Evolutionary conservation across 2,797 vertebrate species (phyloP).

Genomic region (Spatula clypeata): DNA sequence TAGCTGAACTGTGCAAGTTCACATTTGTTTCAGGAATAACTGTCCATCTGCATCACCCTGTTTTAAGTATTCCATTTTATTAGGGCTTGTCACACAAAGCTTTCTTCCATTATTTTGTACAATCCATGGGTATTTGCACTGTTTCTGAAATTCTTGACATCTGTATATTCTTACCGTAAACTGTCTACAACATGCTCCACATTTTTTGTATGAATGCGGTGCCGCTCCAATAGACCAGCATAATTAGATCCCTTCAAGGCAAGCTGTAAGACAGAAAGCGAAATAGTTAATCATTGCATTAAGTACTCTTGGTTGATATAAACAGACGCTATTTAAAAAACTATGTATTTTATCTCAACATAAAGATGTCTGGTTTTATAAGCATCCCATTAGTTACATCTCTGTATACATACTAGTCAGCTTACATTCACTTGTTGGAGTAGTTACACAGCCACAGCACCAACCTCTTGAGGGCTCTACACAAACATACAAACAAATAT

Average conservation of each 20-base stretch:
- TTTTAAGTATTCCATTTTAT: background rate
- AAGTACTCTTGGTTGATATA: background rate
- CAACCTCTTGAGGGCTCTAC: background rate
- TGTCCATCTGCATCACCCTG: background rate
- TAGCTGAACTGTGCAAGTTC: background rate
- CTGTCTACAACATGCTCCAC: slow-evolving; percentile 93
- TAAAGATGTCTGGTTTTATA: background rate
- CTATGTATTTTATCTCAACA: background rate
- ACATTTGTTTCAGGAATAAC: background rate
- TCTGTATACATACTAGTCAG: background rate
- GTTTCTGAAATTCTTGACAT: background rate
- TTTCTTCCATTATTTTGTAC: background rate
- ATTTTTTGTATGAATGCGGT: slow-evolving; percentile 94
- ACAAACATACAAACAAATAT: background rate
- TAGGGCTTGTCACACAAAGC: background rate
- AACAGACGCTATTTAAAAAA: background rate
- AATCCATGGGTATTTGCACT: background rate
- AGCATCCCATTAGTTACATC: background rate
- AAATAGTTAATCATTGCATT: background rate
- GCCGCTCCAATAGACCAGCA: slow-evolving; percentile 93
- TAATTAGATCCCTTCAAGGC: slow-evolving; percentile 98
- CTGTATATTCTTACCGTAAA: slow-evolving; percentile 87
- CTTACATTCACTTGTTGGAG: background rate
- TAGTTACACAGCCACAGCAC: background rate
- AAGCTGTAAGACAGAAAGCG: slow-evolving; percentile 85